Conservation (phyloP, 2,113 vertebrate genomes). For the Cephalopterus ornatus region DNA sequence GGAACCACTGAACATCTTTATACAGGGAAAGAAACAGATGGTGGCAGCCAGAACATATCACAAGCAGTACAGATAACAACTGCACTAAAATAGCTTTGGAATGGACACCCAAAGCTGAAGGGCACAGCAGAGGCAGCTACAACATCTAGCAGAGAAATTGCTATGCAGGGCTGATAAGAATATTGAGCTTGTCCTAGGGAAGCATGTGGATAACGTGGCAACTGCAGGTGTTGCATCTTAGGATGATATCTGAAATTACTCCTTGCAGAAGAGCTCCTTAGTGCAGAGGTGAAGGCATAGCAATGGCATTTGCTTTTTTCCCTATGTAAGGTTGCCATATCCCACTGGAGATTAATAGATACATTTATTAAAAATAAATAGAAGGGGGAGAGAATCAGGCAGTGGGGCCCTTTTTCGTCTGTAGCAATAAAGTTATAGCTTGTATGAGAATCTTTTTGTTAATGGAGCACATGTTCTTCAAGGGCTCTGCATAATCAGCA, state of each 20-base stretch:
- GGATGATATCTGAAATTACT: neutral
- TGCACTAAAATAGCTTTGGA: slow-evolving; percentile 54
- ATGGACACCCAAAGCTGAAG: slow-evolving; percentile 38
- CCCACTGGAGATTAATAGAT: neutral
- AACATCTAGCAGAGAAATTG: slow-evolving; percentile 10
- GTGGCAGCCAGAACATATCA: slow-evolving; percentile 1
- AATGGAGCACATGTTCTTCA: neutral
- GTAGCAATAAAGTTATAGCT: neutral
- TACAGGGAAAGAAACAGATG: slow-evolving; percentile 11
- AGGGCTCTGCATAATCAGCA: neutral
- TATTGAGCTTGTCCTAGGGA: neutral
- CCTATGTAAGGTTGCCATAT: neutral
- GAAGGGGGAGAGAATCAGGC: neutral
- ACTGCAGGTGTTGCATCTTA: neutral
- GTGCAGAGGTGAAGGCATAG: neutral
- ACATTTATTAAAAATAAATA: neutral
- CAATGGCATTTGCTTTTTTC: neutral
- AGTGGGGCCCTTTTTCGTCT: neutral
- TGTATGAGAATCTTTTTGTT: neutral
- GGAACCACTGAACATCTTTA: neutral
- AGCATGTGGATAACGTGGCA: neutral
- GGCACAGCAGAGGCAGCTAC: neutral
- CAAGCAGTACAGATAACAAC: slow-evolving; percentile 17
- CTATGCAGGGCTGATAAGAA: neutral
- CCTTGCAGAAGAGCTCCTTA: neutral